phyloP scores from a whole-genome alignment of 2,888 invertebrate species.

The Napeogenes sylphis region DNA sequence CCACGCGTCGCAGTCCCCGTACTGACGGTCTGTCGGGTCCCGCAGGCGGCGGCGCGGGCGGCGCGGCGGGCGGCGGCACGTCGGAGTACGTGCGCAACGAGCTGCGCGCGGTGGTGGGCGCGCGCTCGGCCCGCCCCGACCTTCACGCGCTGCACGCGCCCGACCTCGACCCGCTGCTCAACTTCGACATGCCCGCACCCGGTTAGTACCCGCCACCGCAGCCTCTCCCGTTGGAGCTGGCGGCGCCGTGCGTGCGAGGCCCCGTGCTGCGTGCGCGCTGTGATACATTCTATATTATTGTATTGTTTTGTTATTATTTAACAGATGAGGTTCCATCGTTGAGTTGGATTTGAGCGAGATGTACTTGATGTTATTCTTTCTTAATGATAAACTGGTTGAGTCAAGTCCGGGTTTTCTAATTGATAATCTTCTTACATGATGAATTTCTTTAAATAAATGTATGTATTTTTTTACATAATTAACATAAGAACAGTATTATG shows the following conservation, averaged over 20 bases:
- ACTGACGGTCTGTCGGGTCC: no score
- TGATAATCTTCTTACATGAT: no score
- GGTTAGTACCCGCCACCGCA: conserved; percentile 46
- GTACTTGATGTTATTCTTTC: background rate
- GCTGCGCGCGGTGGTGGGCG: conserved; percentile 91
- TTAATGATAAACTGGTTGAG: no score
- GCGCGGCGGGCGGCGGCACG: conserved; percentile 74
- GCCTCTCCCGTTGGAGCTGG: background rate
- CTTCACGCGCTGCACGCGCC: conserved; percentile 75
- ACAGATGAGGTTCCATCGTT: background rate
- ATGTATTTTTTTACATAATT: no score
- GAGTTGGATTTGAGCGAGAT: background rate
- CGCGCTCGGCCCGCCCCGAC: conserved; percentile 81
- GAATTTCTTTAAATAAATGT: no score
- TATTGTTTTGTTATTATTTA: background rate
- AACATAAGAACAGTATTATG: no score
- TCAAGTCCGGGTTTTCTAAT: no score
- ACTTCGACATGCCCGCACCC: conserved; percentile 83
- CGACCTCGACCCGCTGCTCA: conserved; percentile 84
- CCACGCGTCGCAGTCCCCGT: no score
- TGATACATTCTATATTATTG: conserved; percentile 1
- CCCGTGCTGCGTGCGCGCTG: background rate
- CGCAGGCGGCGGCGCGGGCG: conserved; percentile 61
- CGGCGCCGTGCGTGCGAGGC: background rate
- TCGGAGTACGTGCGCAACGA: conserved; percentile 96